Base-by-base conservation (phyloP, 1,140 invertebrate genomes). In the Caenorhabditis remanei region DNA sequence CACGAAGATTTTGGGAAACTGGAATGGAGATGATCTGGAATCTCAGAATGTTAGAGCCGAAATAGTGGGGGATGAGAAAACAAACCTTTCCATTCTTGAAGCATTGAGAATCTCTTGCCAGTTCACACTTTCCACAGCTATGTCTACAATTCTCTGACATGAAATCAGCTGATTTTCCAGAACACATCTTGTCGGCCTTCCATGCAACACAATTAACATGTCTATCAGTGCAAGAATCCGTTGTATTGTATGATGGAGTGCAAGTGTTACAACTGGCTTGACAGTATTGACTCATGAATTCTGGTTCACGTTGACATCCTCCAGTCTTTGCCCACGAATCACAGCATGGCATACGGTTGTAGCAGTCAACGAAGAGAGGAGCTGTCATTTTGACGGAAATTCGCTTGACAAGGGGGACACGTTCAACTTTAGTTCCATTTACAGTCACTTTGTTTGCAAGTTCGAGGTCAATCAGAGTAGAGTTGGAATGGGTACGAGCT, bases 101-200 rank as follows among this genome's bases (percentile, higher is more conserved):
- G 71, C 87, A 88, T 41, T 85, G 83, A 48, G 56, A 50, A 32
- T 88, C 65, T 75, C 84, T 88, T 13, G 50, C 43, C 32, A 85
- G 65, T 3, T 40, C 21, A 46, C 87, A 88, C 21, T 82, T 85
- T 88, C 84, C 87, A 83, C 91, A 92, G 58, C 65, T 87, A 43
- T 87, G n/a, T 24, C 91, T 88, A 58, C 91, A 92, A 61, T 92
- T 92, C 71, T 93, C 91, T 48, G 90, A 83, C 90, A 92, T 90
- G 83, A 93, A 92, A 48, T 89, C 84, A 46, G 83, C 85, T 21
- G 88, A 90, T 58, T 89, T 87, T n/a, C 89, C 88, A n/a, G 14
- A 46, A 53, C 61, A 87, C 67, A 88, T 90, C 82, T 88, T 79
- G 53, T 53, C 84, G 24, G 82, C 86, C 63, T 87, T 82, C 85